Evolutionary conservation across 2,113 vertebrate genomes (phyloP).

Genomic region (Brevimyrus niger): DNA sequence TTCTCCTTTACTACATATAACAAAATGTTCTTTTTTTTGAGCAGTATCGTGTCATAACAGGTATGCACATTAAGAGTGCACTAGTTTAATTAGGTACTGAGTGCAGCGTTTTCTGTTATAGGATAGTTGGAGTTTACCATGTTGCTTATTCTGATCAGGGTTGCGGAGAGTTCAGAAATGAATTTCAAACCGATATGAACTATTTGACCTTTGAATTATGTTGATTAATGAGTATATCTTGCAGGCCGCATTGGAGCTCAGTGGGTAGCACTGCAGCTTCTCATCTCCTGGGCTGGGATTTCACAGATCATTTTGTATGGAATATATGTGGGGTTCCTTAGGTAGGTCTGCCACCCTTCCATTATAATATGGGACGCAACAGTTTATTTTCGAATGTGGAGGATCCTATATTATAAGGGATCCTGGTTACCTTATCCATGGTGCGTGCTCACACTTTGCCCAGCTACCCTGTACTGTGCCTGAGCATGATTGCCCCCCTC

Average conservation of each 20-base stretch:
- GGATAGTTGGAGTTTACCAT: not conserved
- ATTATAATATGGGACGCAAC: too few relatives aligned
- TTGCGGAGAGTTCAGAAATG: not conserved
- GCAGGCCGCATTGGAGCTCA: not conserved
- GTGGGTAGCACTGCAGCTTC: not conserved
- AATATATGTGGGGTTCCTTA: not conserved
- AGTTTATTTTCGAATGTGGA: too few relatives aligned
- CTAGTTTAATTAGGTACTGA: not conserved
- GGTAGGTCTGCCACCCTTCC: not conserved
- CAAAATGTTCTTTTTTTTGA: not conserved
- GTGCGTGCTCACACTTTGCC: not conserved
- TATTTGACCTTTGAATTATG: not conserved
- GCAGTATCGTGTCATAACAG: not conserved
- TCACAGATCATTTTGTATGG: not conserved
- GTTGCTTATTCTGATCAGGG: not conserved
- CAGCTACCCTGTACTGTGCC: not conserved
- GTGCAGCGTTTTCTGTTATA: not conserved
- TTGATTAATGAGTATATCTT: not conserved
- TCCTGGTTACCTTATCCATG: too few relatives aligned
- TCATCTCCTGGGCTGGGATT: not conserved
- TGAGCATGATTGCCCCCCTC: not conserved
- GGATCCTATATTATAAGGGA: too few relatives aligned
- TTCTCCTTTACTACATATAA: not conserved
- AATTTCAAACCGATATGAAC: not conserved
- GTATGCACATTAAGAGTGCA: not conserved